Evolutionary conservation across 2,113 vertebrate genomes (phyloP).

Genomic region (Pedetes capensis): DNA sequence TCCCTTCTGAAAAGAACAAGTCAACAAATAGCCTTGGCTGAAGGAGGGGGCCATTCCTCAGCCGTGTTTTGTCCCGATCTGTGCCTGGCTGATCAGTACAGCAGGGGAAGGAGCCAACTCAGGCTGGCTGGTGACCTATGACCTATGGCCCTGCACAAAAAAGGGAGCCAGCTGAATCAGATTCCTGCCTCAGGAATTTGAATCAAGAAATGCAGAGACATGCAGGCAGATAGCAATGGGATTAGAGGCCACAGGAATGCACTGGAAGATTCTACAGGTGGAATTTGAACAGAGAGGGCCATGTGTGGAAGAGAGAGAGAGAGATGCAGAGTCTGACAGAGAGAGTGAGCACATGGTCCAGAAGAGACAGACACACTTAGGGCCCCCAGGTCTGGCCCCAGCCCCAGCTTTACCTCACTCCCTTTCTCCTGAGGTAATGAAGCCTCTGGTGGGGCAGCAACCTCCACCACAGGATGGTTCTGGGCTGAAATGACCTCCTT

Average conservation of each 20-base stretch:
- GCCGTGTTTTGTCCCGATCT: background rate
- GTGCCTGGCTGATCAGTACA: background rate
- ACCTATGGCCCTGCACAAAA: background rate
- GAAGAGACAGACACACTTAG: too few relatives aligned
- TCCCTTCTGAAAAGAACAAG: constrained; percentile 21
- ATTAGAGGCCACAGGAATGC: background rate
- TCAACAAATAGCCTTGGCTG: background rate
- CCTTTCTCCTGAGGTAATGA: background rate
- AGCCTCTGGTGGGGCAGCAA: background rate
- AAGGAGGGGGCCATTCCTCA: background rate
- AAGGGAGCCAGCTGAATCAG: background rate
- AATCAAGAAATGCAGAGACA: constrained; percentile 20
- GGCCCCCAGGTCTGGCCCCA: background rate
- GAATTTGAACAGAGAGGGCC: background rate
- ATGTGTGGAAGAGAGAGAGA: background rate
- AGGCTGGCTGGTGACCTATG: background rate
- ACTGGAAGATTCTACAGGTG: background rate
- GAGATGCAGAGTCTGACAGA: background rate
- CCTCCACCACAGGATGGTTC: background rate
- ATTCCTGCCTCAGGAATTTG: constrained; percentile 28
- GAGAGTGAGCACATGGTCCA: background rate
- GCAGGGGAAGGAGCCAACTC: background rate
- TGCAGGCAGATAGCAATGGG: background rate
- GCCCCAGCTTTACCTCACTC: rapidly evolving
- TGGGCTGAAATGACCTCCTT: background rate